Base-by-base conservation (phyloP, 2,797 vertebrate genomes). In the Sebastes vulpes region DNA sequence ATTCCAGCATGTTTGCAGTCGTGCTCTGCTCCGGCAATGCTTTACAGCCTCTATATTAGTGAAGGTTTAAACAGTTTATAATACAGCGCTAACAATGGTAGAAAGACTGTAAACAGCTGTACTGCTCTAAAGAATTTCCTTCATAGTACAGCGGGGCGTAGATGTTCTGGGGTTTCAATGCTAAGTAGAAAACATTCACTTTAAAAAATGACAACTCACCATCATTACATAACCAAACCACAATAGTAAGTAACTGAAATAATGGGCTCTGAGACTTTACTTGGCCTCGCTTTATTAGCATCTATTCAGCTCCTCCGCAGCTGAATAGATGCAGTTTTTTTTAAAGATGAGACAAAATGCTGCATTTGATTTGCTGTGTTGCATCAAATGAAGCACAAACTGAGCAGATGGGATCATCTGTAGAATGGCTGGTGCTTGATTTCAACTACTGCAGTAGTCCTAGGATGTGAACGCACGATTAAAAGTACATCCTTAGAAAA, bases 41-140 rank as follows among this genome's bases (percentile, higher is more conserved):
- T 90, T 91, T 85, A 81, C 72, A 80, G 79, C 63, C 72, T 79
- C 75, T 86, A 84, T 89, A 89, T 92, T 86, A 82, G 70, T 75
- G 68, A 60, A 64, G 58, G 48, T 88, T 88, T 91, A 93, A 93
- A 94, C 90, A 88, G 85, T 95, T 95, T 93, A 92, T 68, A 92
- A 81, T 61, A 84, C 70, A 61, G 56, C 23, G 72, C 60, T 85
- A 89, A 92, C 87, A 92, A 79, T 73, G 68, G 81, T 59, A 69
- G 72, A 75, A 63, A 57, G 83, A 90, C 58, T 87, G 72, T 90
- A 92, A 94, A 93, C 91, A 92, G 64, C 70, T 84, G 82, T 23
- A 61, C 54, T 65, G 67, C 46, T 64, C 63, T 46, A 28, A 61
- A 79, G n/a, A 10, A 53, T 75, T 69, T 81, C 78, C 50, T 56